Base-by-base conservation (phyloP, 2,113 vertebrate species). In the Sturnus vulgaris region DNA sequence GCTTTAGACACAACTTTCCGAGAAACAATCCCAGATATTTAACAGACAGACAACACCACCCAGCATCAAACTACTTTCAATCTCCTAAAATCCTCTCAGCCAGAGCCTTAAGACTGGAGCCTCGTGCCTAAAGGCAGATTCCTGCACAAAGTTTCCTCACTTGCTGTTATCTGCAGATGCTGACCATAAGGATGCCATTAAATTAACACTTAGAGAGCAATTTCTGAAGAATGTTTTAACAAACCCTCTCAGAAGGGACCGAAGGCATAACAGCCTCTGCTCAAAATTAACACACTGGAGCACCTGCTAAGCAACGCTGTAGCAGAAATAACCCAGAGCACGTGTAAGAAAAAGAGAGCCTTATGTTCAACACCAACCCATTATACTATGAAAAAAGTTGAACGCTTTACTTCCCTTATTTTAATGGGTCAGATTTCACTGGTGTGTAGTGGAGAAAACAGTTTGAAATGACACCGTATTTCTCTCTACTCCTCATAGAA, bases 21-120 rank as follows among this genome's bases (percentile, higher is more conserved):
- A 79, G 57, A 78, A 75, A 49, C 19, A 27, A 31, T 50, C 33
- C 23, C 56, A 92, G 28, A 42, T 63, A 86, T 56, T 90, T 83
- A 73, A 44, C 33, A 77, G 11, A 76, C 52, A 65, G 66, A 53
- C 28, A 73, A 13, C 57, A 64, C 24, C 42, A 42, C 10, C 3
- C 37, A 59, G 35, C 84, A 82, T 19, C 46, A 55, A 90, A 75
- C 80, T 69, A 63, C 40, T 73, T 66, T 33, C 46, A 91, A 21
- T 66, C 68, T 64, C 37, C 37, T 60, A 55, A 94, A 69, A 94
- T 83, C 92, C 75, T 87, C 86, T 89, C 91, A 86, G 17, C 15
- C 71, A 68, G 30, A 71, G 71, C 31, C 35, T 85, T 82, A 63
- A 50, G 30, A 71, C 35, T 20, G 24, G 17, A 90, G 60, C 25